Evolutionary conservation across 2,888 invertebrate species (phyloP), one percentile per base, ranked within the genome.

Genomic region (Sthenelais limicola): DNA sequence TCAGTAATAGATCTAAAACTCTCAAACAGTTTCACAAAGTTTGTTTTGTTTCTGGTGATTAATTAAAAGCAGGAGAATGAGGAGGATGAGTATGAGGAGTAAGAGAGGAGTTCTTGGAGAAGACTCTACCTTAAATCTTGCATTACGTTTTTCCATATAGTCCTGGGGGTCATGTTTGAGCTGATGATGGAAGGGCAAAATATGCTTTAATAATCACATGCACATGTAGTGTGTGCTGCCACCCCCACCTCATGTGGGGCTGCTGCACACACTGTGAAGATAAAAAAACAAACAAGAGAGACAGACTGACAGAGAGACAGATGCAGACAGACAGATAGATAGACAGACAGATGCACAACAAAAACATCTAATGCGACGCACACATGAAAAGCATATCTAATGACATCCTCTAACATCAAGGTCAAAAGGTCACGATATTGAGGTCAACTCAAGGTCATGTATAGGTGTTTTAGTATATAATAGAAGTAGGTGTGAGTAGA

Each of bases 71-170:
- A 43, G 9, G 9, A 18, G 9, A 18, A 9, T 12, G 43, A 9
- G 43, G 18, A 43, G 9, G 18, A 9, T 43, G 12, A 9, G 43
- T 18, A 43, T 43, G 43, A 12, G 43, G 12, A 12, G 9, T 43
- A 12, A 43, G 18, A 43, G 9, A 43, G 18, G 18, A 9, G 18
- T 43, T 43, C 18, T 43, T 18, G 18, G 62, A 21, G 21, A 35
- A n/a, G 62, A 68, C 51, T 48, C 49, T 70, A 70, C 70, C 70
- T 70, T 70, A 70, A 26, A 38, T 70, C 70, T 54, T 70, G 70
- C 70, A 70, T 70, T 52, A 70, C 70, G 54, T 70, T 70, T 70
- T 70, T 70, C 70, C 70, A 70, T 33, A 70, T 70, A 28, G 70
- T 70, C 70, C 70, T 54, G 12, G 70, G 70, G 12, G 70, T 70